Evolutionary conservation across 2,797 vertebrate genomes (phyloP).

Genomic region (Oceanodroma leucorhoa): DNA sequence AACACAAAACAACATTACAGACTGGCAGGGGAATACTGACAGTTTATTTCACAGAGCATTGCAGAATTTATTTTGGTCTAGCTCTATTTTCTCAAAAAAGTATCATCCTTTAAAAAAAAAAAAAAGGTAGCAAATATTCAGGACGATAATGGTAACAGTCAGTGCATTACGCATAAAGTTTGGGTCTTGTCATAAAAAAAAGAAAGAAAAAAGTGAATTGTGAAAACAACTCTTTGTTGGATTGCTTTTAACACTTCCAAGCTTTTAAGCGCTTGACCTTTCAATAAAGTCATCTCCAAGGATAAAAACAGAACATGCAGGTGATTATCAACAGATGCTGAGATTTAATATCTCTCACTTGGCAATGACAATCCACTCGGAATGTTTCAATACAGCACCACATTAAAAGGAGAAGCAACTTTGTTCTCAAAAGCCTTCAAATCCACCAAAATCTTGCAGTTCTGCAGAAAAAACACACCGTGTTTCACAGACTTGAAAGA

Average conservation of each 20-base stretch:
- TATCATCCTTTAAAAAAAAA: neutral
- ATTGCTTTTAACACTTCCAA: neutral
- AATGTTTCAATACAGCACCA: slow-evolving; percentile 37
- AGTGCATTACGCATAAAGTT: neutral
- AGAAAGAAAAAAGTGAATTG: neutral
- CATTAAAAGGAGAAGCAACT: neutral
- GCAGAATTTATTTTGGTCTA: slow-evolving; percentile 8
- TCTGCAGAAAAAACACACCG: neutral
- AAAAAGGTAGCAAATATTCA: neutral
- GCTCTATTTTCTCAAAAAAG: slow-evolving; percentile 31
- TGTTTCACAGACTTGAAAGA: neutral
- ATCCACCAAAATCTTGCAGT: neutral
- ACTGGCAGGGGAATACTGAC: slow-evolving; percentile 32
- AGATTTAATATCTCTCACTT: slow-evolving; percentile 15
- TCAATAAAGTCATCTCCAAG: neutral
- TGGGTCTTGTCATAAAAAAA: neutral
- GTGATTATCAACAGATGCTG: slow-evolving; percentile 19
- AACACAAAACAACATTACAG: neutral
- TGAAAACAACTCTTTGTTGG: neutral
- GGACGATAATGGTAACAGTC: neutral
- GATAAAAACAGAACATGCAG: slow-evolving; percentile 28
- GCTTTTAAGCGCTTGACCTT: neutral
- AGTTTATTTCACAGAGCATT: slow-evolving; percentile 47
- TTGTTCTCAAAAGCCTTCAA: neutral
- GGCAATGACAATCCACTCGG: neutral